Evolutionary conservation across 1,140 invertebrate genomes (phyloP).

Genomic region (Choristoneura fumiferana): DNA sequence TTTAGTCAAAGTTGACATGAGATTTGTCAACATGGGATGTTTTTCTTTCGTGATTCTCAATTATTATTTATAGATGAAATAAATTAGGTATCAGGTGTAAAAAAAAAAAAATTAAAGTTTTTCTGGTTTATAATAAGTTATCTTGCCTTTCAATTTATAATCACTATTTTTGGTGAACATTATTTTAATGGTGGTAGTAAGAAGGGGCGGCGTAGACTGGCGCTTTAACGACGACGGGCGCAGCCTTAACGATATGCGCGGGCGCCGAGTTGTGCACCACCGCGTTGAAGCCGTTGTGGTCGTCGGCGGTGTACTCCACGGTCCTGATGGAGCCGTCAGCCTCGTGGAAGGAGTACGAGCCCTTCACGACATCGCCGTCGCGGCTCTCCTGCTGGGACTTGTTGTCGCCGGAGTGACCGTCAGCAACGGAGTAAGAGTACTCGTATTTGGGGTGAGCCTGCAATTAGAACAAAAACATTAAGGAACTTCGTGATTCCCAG

Average conservation of each 20-base stretch:
- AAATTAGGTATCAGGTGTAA: too few relatives aligned
- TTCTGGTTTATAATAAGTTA: conserved; percentile 13
- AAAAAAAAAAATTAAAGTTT: not conserved
- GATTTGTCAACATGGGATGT: too few relatives aligned
- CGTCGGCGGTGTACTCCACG: conserved; percentile 77
- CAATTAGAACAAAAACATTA: not conserved
- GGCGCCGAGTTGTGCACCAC: conserved; percentile 78
- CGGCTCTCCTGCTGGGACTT: conserved; percentile 78
- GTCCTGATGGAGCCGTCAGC: conserved; percentile 79
- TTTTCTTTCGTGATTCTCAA: too few relatives aligned
- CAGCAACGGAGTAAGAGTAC: conserved; percentile 71
- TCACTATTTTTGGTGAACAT: not conserved
- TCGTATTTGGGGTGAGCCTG: conserved; percentile 58
- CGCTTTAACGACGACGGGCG: conserved; percentile 2
- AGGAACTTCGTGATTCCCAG: not conserved
- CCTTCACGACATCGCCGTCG: conserved; percentile 77
- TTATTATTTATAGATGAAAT: too few relatives aligned
- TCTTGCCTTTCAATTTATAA: not conserved
- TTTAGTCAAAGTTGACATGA: too few relatives aligned
- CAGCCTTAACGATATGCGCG: not conserved
- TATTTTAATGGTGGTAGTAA: conserved; percentile 9
- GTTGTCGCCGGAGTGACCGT: conserved; percentile 75
- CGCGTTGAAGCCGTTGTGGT: conserved; percentile 78
- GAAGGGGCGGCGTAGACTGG: conserved; percentile 7
- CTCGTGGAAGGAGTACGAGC: conserved; percentile 77